A percentile compares a stretch with the other conserved stretches of the same genome.
Conservation (phyloP, 2,113 vertebrate genomes). For the Coptodon bakossiorum region DNA sequence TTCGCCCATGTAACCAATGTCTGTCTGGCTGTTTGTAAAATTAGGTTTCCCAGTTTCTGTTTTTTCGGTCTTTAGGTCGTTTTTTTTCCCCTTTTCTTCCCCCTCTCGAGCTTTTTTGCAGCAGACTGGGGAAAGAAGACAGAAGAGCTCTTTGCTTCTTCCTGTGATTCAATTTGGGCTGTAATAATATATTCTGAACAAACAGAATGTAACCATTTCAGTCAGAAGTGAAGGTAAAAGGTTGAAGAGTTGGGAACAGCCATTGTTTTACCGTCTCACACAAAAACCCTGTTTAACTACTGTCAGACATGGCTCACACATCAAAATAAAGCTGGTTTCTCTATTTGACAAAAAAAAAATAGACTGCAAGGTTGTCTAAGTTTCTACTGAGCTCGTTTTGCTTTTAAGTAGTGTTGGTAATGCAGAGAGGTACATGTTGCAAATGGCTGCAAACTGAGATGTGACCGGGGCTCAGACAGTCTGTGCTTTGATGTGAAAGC, state of each 20-base stretch:
- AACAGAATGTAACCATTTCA: not conserved
- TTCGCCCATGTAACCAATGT: too few relatives aligned
- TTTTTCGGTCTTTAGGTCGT: not conserved
- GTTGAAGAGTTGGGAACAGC: not conserved
- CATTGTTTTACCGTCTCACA: not conserved
- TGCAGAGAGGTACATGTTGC: slow-evolving; percentile 4
- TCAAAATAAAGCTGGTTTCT: slow-evolving; percentile 5
- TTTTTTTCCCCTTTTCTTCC: not conserved
- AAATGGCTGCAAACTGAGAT: slow-evolving; percentile 46
- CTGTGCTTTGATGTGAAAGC: slow-evolving; percentile 58
- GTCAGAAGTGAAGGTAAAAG: not conserved
- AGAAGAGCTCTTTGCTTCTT: slow-evolving; percentile 14
- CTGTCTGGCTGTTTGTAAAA: too few relatives aligned
- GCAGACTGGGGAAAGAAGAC: not conserved
- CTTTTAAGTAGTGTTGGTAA: not conserved
- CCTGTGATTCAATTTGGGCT: slow-evolving; percentile 29
- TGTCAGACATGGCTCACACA: not conserved
- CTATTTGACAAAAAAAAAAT: not conserved
- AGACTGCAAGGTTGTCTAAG: not conserved
- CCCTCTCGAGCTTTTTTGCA: not conserved
- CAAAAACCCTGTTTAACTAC: not conserved
- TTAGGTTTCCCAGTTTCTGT: slow-evolving; percentile 22
- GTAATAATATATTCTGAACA: slow-evolving; percentile 13
- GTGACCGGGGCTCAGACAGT: slow-evolving; percentile 47
- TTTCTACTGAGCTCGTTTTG: not conserved